Evolutionary conservation across 2,888 invertebrate species (phyloP).

Genomic region (Drosophila prostipennis): DNA sequence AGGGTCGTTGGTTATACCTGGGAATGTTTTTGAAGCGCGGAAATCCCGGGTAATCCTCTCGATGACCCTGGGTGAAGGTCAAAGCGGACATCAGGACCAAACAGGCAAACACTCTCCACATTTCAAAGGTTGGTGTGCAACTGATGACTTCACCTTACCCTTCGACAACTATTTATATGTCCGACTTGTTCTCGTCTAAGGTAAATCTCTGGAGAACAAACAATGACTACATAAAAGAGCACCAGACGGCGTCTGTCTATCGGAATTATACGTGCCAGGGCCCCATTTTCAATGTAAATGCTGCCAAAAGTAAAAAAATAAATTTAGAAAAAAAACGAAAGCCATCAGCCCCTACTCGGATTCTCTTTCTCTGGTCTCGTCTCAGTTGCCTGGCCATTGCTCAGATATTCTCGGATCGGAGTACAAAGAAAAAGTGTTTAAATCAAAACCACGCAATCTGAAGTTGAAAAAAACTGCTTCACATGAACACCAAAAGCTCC

Average conservation of each 20-base stretch:
- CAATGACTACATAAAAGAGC: background rate
- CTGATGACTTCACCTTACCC: slow-evolving; percentile 33
- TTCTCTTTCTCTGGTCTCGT: slow-evolving; percentile 6
- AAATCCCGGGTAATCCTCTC: background rate
- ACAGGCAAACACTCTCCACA: slow-evolving; percentile 16
- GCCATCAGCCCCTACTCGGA: slow-evolving; percentile 10
- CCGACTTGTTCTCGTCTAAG: slow-evolving; percentile 9
- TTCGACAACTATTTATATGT: slow-evolving; percentile 31
- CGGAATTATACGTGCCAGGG: slow-evolving; percentile 30
- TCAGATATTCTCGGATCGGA: slow-evolving; percentile 5
- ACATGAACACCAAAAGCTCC: background rate
- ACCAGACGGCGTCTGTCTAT: slow-evolving; percentile 28
- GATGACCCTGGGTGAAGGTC: slow-evolving; percentile 4
- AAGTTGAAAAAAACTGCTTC: slow-evolving; percentile 1
- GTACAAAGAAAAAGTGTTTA: slow-evolving; percentile 4
- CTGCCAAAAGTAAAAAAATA: background rate
- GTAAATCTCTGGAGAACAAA: slow-evolving; percentile 7
- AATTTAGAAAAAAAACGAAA: background rate
- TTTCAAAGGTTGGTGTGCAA: slow-evolving; percentile 11
- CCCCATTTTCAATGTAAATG: slow-evolving; percentile 16
- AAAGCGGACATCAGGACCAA: slow-evolving; percentile 8
- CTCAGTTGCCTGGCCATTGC: slow-evolving; percentile 4
- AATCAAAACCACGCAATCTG: slow-evolving; percentile 7
- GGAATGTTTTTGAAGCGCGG: background rate
- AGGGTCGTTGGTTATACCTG: background rate